Conservation (phyloP, 2,113 vertebrate species). For the Scatophagus argus region DNA sequence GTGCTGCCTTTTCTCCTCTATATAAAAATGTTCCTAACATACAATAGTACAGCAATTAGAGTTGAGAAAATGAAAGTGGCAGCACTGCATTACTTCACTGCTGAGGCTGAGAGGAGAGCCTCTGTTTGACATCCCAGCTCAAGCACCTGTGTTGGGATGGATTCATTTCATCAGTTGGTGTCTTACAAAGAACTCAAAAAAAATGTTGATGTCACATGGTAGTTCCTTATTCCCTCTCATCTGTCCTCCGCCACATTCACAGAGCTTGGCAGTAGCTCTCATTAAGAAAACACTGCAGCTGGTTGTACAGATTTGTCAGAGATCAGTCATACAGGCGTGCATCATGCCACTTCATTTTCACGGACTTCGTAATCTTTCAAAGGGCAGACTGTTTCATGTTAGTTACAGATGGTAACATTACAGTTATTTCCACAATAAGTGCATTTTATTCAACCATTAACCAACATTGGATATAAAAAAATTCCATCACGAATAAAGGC, state of each 20-base stretch:
- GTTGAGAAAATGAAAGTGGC: constrained; percentile 45
- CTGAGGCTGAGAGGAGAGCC: constrained; percentile 12
- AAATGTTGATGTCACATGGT: background rate
- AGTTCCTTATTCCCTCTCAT: background rate
- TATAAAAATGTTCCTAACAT: background rate
- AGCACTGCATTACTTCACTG: constrained; percentile 11
- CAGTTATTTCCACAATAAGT: constrained; percentile 57
- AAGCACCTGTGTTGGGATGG: constrained; percentile 31
- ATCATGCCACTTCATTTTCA: constrained; percentile 18
- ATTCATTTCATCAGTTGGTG: background rate
- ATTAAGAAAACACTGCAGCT: background rate
- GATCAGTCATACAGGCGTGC: background rate
- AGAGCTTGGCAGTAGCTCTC: background rate
- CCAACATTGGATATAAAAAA: background rate
- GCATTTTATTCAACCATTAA: constrained; percentile 2
- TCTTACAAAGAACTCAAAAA: background rate
- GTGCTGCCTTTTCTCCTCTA: background rate
- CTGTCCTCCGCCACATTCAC: background rate
- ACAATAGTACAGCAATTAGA: constrained; percentile 16
- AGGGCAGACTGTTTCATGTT: background rate
- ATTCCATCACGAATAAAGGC: constrained; percentile 45
- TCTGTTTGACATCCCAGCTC: constrained; percentile 17
- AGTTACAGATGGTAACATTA: background rate
- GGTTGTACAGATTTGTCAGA: background rate
- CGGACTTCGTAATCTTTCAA: constrained; percentile 27